Base-by-base conservation (phyloP, 1,140 invertebrate genomes). In the Heliconius nattereri region DNA sequence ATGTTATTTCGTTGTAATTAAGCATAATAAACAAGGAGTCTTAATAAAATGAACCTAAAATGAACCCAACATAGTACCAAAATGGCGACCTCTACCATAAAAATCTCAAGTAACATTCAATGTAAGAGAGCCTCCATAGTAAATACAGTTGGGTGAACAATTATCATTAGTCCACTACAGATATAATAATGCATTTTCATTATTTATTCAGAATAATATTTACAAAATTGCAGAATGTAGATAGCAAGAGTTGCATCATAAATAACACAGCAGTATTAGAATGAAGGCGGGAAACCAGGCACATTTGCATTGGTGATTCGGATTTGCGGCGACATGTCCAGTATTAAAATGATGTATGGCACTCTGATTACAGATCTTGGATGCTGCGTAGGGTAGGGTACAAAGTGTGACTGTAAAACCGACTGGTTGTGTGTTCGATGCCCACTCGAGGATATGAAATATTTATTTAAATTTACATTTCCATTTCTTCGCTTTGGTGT, bases 301-400 rank as follows among this genome's bases (percentile, higher is more conserved):
- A 89, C 87, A 94, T 94, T 94, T 93, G 92, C 90, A 93, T 90
- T 91, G 88, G 89, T 89, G 87, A 92, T 91, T 90, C 85, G 87
- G 88, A 92, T 92, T 92, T 91, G 88, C 88, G 86, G 89, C 90
- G 92, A 93, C 91, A 87, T 85, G 86, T 86, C 78, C 86, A 87
- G 90, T 92, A 94, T 92, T 92, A 91, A 92, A 87, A 93, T 94
- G 91, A 93, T 92, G 89, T 87, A 94, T 92, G 83, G 88, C 74
- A 70, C 85, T 90, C 88, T 94, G 90, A 94, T 94, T 93, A 85
- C 87, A 81, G 82, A 73, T 78, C 80, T 78, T 81, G 82, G 77
- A 83, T 71, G 71, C 5, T 60, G 75, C 66, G 71, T 76, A n/a
- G 75, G 75, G 54, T 81, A 71, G 60, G 73, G 45, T 35, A 32